These are phyloP conservation scores for Scomber scombrus DNA, from an alignment of 2,113 vertebrate genomes.

Conservation along the genomic window DNA sequence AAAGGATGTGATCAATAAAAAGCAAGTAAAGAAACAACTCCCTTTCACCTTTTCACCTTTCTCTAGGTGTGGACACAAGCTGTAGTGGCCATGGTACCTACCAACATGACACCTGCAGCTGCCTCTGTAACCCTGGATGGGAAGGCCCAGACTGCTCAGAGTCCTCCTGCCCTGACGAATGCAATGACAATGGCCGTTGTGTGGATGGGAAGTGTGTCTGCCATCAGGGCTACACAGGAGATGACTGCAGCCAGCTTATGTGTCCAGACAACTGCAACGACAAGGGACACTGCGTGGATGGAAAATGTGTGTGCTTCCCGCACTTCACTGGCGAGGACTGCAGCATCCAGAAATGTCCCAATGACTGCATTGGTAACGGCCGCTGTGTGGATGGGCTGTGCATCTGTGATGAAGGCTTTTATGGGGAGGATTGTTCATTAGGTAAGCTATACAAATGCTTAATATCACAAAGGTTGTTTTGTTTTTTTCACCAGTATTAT, in stretches of 20 bases:
- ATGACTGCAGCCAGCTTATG: constrained; percentile 84
- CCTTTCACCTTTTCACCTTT: neutral
- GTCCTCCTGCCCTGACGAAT: constrained; percentile 87
- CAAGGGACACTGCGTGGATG: constrained; percentile 86
- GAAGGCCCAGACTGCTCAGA: constrained; percentile 86
- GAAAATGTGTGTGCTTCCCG: constrained; percentile 86
- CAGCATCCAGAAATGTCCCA: constrained; percentile 84
- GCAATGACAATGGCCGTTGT: constrained; percentile 87
- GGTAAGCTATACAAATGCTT: constrained; percentile 78
- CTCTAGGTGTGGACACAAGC: constrained; percentile 74
- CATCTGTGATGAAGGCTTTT: constrained; percentile 88
- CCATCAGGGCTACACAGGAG: constrained; percentile 81
- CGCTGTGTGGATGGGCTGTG: constrained; percentile 89
- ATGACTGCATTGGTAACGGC: constrained; percentile 87
- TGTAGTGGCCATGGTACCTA: constrained; percentile 88
- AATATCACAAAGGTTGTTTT: neutral
- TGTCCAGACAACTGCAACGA: constrained; percentile 89
- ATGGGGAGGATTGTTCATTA: constrained; percentile 88
- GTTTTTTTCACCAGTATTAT: neutral
- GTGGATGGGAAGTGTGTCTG: constrained; percentile 86
- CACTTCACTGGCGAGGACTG: constrained; percentile 87
- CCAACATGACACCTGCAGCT: constrained; percentile 82
- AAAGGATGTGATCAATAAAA: neutral
- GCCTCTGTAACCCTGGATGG: constrained; percentile 89
- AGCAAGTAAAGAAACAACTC: neutral